Conservation (phyloP, 1,140 invertebrate genomes). For the Parapsyche elsis region DNA sequence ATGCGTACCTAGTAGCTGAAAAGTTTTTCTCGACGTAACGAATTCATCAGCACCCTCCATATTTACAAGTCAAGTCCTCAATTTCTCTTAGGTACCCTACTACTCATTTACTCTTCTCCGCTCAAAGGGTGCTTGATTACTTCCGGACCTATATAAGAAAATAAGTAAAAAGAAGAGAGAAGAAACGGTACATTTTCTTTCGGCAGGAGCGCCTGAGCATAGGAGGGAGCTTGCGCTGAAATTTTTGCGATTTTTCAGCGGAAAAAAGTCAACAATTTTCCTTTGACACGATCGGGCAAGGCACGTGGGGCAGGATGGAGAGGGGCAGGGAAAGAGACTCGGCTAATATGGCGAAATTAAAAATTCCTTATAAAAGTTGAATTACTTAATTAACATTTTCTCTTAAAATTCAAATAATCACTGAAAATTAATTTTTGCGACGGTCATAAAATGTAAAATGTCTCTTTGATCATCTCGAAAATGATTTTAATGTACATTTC, state of each 20-base stretch:
- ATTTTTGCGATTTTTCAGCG: conserved; percentile 27
- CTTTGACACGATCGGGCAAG: conserved; percentile 14
- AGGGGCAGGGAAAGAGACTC: not conserved
- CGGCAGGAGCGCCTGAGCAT: not conserved
- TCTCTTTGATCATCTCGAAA: conserved; percentile 1
- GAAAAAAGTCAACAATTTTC: conserved; percentile 25
- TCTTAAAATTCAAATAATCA: conserved; percentile 29
- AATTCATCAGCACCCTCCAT: conserved; percentile 47
- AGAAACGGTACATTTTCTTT: conserved; percentile 34
- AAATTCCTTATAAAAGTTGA: conserved; percentile 29
- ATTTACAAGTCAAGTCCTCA: conserved; percentile 55
- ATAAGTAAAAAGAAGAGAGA: conserved; percentile 52
- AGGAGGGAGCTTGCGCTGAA: not conserved
- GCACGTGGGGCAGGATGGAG: not conserved
- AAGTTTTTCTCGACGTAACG: conserved; percentile 35
- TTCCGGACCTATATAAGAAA: conserved; percentile 56
- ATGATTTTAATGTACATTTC: not conserved
- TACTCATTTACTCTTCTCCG: conserved; percentile 53
- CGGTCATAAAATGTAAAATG: conserved; percentile 3
- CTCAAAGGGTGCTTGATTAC: conserved; percentile 56
- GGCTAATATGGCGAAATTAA: conserved; percentile 31
- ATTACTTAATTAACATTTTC: conserved; percentile 32
- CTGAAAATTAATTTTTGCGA: conserved; percentile 2
- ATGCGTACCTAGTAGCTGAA: conserved; percentile 1
- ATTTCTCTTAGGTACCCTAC: conserved; percentile 45